Base-by-base conservation (phyloP, 2,888 invertebrate genomes). In the Pogonocherus hispidulus region DNA sequence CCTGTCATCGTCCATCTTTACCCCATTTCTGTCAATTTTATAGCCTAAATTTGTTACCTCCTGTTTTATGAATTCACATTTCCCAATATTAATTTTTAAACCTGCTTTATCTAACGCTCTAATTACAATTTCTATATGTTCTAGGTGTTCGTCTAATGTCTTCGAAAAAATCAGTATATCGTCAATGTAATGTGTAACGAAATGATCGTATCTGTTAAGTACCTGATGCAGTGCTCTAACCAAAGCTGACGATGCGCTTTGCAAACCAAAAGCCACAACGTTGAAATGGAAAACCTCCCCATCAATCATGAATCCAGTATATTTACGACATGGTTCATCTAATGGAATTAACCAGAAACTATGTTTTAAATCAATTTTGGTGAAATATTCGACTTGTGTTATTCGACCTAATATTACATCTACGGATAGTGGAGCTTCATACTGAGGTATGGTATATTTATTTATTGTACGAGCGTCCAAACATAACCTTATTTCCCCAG, bases 31-130 rank as follows among this genome's bases (percentile, higher is more conserved):
- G n/a, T 54, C 46, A 9, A 63, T 47, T 44, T 37, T 20, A 44
- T 63, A 63, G 1, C 64, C 64, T 57, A 57, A 49, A 37, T 57
- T 56, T 14, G 6, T 55, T 2, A 65, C 64, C 35, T 65, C 41
- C 16, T 32, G 3, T 57, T 65, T 46, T 4, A 14, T 47, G 20
- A 65, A 65, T 49, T 57, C 14, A 9, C 57, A 65, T 56, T 65
- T 65, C 16, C n/a, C 49, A 32, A 57, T 19, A 23, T 57, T 56
- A 14, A 65, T 11, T 65, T 65, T 65, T n/a, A 57, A 49, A 22
- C 64, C 64, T 11, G 14, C 19, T 9, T 49, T 19, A 23, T 65
- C 57, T 49, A 65, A 46, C 16, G 19, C 22, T 44, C 44, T 5
- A 9, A 56, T 11, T 35, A 64, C 54, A 47, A 18, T 27, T 8